Evolutionary conservation across 2,797 vertebrate genomes (phyloP).

Genomic region (Betta splendens): DNA sequence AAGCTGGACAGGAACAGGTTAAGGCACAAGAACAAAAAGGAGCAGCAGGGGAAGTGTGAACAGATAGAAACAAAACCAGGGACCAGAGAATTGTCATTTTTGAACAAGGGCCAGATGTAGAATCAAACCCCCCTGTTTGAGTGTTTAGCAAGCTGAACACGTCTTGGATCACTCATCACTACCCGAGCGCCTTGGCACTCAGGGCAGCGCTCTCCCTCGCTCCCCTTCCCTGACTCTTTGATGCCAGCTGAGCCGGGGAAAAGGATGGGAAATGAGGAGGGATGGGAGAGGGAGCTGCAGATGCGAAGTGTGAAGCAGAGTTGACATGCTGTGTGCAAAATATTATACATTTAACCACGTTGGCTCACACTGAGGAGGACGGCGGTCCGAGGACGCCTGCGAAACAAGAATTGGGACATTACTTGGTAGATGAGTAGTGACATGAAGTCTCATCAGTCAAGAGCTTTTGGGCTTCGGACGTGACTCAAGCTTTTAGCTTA

Average conservation of each 20-base stretch:
- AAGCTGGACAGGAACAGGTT: constrained; percentile 5
- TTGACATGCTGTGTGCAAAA: constrained; percentile 50
- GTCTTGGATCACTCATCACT: constrained; percentile 69
- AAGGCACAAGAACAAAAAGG: constrained; percentile 16
- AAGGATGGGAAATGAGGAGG: constrained; percentile 44
- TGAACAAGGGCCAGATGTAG: constrained; percentile 65
- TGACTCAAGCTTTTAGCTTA: constrained; percentile 48
- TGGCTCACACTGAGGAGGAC: constrained; percentile 22
- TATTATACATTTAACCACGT: constrained; percentile 41
- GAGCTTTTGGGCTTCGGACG: constrained; percentile 49
- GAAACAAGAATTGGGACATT: constrained; percentile 39
- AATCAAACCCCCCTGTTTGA: constrained; percentile 57
- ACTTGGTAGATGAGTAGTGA: constrained; percentile 51
- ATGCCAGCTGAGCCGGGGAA: constrained; percentile 71
- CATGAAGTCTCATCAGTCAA: constrained; percentile 54
- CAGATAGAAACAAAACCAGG: background rate
- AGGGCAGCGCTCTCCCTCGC: constrained; percentile 30
- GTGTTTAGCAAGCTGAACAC: constrained; percentile 72
- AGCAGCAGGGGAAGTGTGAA: constrained; percentile 5
- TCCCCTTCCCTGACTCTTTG: constrained; percentile 52
- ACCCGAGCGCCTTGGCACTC: constrained; percentile 69
- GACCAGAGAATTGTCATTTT: constrained; percentile 32
- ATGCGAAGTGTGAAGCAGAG: constrained; percentile 63
- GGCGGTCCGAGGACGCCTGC: constrained; percentile 21
- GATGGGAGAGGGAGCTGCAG: constrained; percentile 41